phyloP scores from a whole-genome alignment of 2,888 invertebrate genomes.

The Ichneumoninae sp. region DNA sequence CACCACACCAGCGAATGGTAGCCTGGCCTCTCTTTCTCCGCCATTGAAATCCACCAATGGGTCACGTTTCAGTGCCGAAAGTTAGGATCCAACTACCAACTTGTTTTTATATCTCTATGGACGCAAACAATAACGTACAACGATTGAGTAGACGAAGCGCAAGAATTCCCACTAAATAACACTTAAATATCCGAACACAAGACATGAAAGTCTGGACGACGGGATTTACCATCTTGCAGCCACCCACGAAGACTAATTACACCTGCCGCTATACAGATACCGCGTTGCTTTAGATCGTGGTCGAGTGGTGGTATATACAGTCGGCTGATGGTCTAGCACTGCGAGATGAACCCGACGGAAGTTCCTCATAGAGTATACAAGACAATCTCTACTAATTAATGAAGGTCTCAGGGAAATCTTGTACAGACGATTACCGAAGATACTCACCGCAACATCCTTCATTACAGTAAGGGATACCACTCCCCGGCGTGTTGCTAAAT shows the following conservation, averaged over 20 bases:
- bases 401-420: conserved; percentile 60
- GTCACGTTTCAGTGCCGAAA: neutral
- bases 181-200: conserved; percentile 14
- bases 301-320: conserved; percentile 25
- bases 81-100: neutral
- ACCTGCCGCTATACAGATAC: conserved; percentile 24
- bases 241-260: conserved; percentile 61
- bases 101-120: neutral
- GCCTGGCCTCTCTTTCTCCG: conserved; percentile 80
- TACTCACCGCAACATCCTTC: conserved; percentile 49
- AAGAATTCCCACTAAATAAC: conserved; percentile 19
- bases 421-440: conserved; percentile 58
- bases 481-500: conserved; percentile 20
- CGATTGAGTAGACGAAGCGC: neutral
- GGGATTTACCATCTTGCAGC: conserved; percentile 49
- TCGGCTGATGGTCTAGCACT: conserved; percentile 44
- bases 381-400: conserved; percentile 67
- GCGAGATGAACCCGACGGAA: conserved; percentile 63
- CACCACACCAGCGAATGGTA: conserved; percentile 81
- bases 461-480: conserved; percentile 21
- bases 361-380: conserved; percentile 55
- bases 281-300: conserved; percentile 29
- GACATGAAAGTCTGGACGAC: conserved; percentile 31
- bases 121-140: neutral
- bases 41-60: conserved; percentile 73